Conservation (phyloP, 2,888 invertebrate genomes). For the Oxytorus armatus region DNA sequence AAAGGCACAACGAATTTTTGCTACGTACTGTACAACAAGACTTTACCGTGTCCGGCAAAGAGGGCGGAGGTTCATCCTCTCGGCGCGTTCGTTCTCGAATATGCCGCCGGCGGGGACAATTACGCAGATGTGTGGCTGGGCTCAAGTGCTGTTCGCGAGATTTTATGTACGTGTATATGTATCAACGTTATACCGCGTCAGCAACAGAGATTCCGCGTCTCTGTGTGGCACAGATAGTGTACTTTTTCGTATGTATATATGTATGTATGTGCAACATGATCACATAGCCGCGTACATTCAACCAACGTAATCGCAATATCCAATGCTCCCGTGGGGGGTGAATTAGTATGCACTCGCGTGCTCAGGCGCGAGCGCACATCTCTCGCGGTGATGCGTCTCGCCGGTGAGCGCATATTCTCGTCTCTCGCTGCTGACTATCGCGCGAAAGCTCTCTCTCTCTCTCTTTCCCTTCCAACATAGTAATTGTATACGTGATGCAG, state of each 20-base stretch:
- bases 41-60: slow-evolving; percentile 66
- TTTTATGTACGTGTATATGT: slow-evolving; percentile 10
- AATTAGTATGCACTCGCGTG: slow-evolving; percentile 78
- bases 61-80: slow-evolving; percentile 65
- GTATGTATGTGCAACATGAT: slow-evolving; percentile 54
- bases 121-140: slow-evolving; percentile 83
- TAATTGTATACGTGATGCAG: slow-evolving; percentile 67
- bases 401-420: slow-evolving; percentile 61
- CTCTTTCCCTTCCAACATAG: slow-evolving; percentile 61
- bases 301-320: slow-evolving; percentile 73
- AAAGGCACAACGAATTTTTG: slow-evolving; percentile 68
- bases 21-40: slow-evolving; percentile 73
- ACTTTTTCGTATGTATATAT: slow-evolving; percentile 10
- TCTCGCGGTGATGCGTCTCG: slow-evolving; percentile 53
- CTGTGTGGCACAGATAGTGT: slow-evolving; percentile 25
- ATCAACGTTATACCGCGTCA: slow-evolving; percentile 49
- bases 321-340: slow-evolving; percentile 72
- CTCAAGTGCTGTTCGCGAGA: slow-evolving; percentile 45
- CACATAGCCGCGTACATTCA: slow-evolving; percentile 53
- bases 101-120: slow-evolving; percentile 84
- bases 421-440: slow-evolving; percentile 55
- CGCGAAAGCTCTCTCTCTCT: slow-evolving; percentile 57
- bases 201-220: slow-evolving; percentile 42
- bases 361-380: slow-evolving; percentile 66
- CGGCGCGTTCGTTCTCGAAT: slow-evolving; percentile 73